phyloP scores from a whole-genome alignment of 2,888 invertebrate genomes.

The Heliconius ethilla region DNA sequence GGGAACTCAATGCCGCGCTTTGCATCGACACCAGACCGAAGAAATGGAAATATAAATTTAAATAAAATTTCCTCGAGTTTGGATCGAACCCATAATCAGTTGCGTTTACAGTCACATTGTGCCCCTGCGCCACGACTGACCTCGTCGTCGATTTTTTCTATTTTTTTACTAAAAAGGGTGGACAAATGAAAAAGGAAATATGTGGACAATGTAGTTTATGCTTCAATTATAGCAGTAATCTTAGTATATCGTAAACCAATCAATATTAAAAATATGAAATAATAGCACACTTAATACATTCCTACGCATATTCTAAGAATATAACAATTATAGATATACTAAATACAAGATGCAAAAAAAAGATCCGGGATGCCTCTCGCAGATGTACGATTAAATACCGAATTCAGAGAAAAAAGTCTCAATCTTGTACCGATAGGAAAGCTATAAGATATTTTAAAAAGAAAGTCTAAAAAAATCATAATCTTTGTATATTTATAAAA shows the following conservation, averaged over 20 bases:
- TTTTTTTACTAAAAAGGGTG: not conserved
- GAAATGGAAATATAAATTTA: too few species aligned
- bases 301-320: conserved; percentile 34
- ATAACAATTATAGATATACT: conserved; percentile 40
- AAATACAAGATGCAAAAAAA: conserved; percentile 36
- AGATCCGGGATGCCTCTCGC: conserved; percentile 44
- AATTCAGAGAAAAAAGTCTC: conserved; percentile 37
- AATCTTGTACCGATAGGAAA: conserved; percentile 26
- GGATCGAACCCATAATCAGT: too few species aligned
- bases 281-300: conserved; percentile 23
- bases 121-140: too few species aligned
- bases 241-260: not conserved
- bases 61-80: too few species aligned
- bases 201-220: not conserved
- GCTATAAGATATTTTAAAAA: conserved; percentile 2
- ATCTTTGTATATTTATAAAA: not conserved
- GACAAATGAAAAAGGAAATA: not conserved
- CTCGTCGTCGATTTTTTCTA: too few species aligned
- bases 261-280: conserved; percentile 23
- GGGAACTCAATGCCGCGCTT: too few species aligned
- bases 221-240: not conserved
- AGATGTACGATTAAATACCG: conserved; percentile 41
- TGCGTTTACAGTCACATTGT: too few species aligned
- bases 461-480: not conserved
- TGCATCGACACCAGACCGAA: too few species aligned